phyloP scores from a whole-genome alignment of 1,140 invertebrate species.

The Eriocheir sinensis region DNA sequence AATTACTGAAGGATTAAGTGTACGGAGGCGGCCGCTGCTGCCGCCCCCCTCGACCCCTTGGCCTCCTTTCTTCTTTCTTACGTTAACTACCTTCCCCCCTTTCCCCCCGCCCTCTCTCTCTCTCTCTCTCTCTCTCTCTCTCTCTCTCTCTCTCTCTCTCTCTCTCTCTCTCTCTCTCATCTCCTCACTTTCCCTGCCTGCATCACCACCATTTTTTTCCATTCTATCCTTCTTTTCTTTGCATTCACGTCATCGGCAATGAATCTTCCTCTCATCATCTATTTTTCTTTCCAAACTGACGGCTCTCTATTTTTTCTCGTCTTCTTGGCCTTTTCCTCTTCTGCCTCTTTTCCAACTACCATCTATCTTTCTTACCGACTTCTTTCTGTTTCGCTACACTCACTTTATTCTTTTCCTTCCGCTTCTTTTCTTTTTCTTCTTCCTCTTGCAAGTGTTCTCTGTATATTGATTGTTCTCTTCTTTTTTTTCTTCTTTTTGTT shows the following conservation, averaged over 20 bases:
- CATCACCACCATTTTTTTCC: not conserved
- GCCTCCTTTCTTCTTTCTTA: not conserved
- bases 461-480: too few species aligned
- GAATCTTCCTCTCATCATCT: not conserved
- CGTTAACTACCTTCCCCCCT: not conserved
- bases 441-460: too few species aligned
- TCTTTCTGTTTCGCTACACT: too few species aligned
- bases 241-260: not conserved
- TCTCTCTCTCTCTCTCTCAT: not conserved
- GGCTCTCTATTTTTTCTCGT: not conserved
- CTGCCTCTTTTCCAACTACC: not conserved
- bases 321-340: not conserved
- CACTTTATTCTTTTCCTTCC: too few species aligned
- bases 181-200: too few species aligned
- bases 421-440: too few species aligned
- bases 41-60: not conserved
- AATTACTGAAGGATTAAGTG: not conserved
- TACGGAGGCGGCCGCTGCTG: not conserved
- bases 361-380: not conserved
- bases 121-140: not conserved
- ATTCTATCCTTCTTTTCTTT: not conserved
- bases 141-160: not conserved
- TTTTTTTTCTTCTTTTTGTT: too few species aligned
- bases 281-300: conserved; percentile 14
- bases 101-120: not conserved